Evolutionary conservation across 2,797 vertebrate species (phyloP).

Genomic region (Urophycis tenuis): DNA sequence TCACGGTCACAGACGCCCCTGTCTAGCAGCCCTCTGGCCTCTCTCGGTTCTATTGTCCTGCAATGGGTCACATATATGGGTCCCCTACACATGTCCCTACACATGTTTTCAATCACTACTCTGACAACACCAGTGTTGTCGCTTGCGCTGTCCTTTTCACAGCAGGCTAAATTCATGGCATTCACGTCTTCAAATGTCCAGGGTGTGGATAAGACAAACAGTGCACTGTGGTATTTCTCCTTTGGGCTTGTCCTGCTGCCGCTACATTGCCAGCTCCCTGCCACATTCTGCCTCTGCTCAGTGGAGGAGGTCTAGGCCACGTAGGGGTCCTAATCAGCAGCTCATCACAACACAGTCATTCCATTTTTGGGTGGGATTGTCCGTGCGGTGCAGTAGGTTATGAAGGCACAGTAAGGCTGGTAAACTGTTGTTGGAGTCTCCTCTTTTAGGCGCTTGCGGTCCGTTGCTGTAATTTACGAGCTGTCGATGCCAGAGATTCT

Average conservation of each 20-base stretch:
- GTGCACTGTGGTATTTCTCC: background rate
- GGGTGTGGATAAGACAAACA: background rate
- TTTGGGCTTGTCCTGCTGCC: background rate
- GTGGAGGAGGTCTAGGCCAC: background rate
- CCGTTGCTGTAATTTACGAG: slow-evolving; percentile 4
- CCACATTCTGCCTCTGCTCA: slow-evolving; percentile 8
- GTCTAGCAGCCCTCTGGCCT: background rate
- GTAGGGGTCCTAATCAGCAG: background rate
- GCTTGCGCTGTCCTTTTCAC: background rate
- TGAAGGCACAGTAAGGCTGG: background rate
- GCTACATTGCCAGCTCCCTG: background rate
- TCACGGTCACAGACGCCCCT: background rate
- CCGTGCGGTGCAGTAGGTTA: background rate
- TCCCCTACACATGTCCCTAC: background rate
- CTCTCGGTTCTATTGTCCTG: background rate
- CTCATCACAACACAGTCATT: background rate
- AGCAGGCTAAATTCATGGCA: background rate
- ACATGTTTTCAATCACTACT: background rate
- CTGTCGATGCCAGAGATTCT: slow-evolving; percentile 10
- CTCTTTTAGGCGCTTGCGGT: background rate
- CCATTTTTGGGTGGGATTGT: background rate
- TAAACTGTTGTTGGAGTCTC: background rate
- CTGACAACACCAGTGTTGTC: background rate
- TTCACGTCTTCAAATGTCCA: background rate
- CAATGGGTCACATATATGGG: background rate